Conservation (phyloP, 2,113 vertebrate genomes). For the Callospermophilus lateralis region DNA sequence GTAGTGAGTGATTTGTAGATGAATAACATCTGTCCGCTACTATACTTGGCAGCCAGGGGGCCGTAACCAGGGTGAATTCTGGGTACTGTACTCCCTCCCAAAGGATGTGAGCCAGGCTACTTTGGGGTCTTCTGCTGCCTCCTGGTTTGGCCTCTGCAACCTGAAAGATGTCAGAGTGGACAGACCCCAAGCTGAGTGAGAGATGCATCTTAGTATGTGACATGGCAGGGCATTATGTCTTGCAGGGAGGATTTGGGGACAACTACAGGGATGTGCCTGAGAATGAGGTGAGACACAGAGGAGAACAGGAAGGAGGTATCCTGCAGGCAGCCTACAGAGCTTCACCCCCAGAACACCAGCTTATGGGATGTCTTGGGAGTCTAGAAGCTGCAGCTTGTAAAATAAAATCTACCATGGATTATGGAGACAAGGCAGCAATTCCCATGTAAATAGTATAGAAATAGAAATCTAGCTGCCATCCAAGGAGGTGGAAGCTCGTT, state of each 20-base stretch:
- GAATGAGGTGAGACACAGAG: background rate
- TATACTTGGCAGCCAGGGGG: background rate
- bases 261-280: background rate
- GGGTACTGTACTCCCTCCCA: background rate
- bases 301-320: too few relatives aligned
- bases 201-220: background rate
- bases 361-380: background rate
- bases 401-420: background rate
- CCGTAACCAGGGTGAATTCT: background rate
- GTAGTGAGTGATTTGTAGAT: background rate
- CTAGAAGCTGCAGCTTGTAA: background rate
- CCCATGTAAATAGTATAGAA: background rate
- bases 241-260: background rate
- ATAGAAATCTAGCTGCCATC: slow-evolving; percentile 2
- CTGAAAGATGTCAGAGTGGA: background rate
- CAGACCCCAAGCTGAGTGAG: background rate
- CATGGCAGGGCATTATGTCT: background rate
- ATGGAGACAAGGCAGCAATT: slow-evolving; percentile 35
- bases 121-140: background rate
- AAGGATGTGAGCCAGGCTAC: background rate
- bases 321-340: background rate
- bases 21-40: background rate
- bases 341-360: background rate
- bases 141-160: background rate
- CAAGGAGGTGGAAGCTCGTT: background rate